Percentiles rank a stretch among this genome's conserved stretches.
Evolutionary conservation across 2,797 vertebrate genomes (phyloP).

Genomic region (Tragelaphus eurycerus): DNA sequence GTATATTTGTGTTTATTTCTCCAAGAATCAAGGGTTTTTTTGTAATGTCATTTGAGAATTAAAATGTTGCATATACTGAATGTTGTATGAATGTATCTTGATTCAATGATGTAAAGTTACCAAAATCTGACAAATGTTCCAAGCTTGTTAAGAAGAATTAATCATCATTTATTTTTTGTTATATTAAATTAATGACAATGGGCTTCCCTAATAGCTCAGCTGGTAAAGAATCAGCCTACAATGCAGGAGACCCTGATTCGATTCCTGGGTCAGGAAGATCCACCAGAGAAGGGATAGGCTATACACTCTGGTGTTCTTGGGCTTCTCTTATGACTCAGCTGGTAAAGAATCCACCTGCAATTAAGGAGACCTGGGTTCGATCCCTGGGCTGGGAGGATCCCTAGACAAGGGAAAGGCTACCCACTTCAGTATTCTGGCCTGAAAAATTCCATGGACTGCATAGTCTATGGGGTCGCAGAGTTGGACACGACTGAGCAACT

Average conservation of each 20-base stretch:
- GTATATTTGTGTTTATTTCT: background rate
- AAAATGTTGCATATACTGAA: background rate
- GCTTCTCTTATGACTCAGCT: background rate
- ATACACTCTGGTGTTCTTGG: background rate
- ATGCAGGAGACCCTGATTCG: background rate
- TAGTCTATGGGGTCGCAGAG: accelerated
- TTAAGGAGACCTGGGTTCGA: background rate
- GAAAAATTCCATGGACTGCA: background rate
- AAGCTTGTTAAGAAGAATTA: background rate
- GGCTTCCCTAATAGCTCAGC: background rate
- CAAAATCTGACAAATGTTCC: background rate
- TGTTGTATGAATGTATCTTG: background rate
- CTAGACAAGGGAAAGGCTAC: background rate
- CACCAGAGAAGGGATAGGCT: background rate
- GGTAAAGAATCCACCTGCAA: background rate
- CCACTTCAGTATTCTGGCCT: background rate
- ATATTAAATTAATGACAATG: background rate
- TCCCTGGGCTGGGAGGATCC: background rate
- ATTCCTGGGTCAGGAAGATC: background rate
- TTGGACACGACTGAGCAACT: background rate
- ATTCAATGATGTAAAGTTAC: background rate
- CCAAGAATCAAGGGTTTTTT: background rate
- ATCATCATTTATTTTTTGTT: background rate
- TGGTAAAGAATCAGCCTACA: background rate
- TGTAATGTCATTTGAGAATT: background rate